phyloP scores from a whole-genome alignment of 2,113 vertebrate species.

The Paedocypris sp. region DNA sequence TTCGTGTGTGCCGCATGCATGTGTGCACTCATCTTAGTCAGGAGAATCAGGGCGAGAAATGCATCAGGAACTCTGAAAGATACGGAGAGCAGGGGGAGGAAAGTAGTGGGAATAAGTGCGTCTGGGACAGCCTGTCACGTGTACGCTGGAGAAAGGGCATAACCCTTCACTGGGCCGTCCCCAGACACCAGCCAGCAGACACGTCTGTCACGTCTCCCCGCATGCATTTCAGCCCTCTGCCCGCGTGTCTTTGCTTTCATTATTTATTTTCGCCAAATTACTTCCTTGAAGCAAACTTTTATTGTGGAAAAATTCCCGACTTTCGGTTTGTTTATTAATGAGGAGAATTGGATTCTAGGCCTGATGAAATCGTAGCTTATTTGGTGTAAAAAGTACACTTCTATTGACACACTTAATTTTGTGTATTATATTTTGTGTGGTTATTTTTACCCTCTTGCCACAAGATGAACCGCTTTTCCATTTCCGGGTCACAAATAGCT shows the following conservation, averaged over 20 bases:
- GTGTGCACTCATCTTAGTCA: not conserved
- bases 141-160: constrained; percentile 47
- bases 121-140: constrained; percentile 39
- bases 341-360: too few species aligned
- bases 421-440: too few species aligned
- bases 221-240: constrained; percentile 21
- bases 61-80: constrained; percentile 14
- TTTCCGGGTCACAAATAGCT: too few species aligned
- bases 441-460: too few species aligned
- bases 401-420: too few species aligned
- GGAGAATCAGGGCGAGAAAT: not conserved
- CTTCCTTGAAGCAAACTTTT: not conserved
- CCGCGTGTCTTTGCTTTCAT: constrained; percentile 26
- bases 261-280: constrained; percentile 8
- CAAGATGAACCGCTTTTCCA: too few species aligned
- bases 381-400: too few species aligned
- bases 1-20: not conserved
- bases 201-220: constrained; percentile 33
- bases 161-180: constrained; percentile 34
- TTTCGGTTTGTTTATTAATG: too few species aligned
- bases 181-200: constrained; percentile 19
- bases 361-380: too few species aligned
- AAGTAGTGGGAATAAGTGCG: constrained; percentile 20
- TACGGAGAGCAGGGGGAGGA: constrained; percentile 14
- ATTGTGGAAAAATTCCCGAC: not conserved